Base-by-base conservation (phyloP, 2,797 vertebrate species). In the Erithacus rubecula region DNA sequence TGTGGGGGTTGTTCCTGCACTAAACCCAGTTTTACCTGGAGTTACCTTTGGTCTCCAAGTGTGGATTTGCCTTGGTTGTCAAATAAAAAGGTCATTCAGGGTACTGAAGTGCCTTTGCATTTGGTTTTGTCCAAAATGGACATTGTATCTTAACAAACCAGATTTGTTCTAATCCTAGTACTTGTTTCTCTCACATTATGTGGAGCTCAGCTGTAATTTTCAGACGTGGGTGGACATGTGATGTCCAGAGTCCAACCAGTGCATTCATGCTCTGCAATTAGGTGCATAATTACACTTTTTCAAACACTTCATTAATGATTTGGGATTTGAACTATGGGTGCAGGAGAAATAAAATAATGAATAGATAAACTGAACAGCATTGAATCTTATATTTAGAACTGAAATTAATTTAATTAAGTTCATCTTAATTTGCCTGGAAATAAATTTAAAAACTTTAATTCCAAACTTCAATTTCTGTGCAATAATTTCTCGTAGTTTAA, bases 141-240 rank as follows among this genome's bases (percentile, higher is more conserved):
- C 7, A 0, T 19, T 47, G 23, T 41, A 7, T 79, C 65, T 78
- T 89, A 55, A 30, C 41, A 78, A 58, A 22, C 20, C 46, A 41
- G 7, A n/a, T 51, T 72, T 58, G 9, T 49, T 58, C 23, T 43
- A 29, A 43, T 23, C 24, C 46, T 53, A 6, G 30, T 20, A 27
- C 37, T 65, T 0, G 4, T 67, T 95, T 88, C 56, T 65, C 32
- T 83, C 55, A 2, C 1, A 0, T 82, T 63, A 10, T 1, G 0
- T 26, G 64, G 77, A 75, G 36, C 58, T 53, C 55, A 90, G 74
- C 62, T 92, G 56, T 63, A 39, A 24, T 87, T 95, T 79, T 75
- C 83, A 91, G 37, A n/a, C 0, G 5, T 72, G 87, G 68, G 51
- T 65, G 70, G 62, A 36, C 36, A 1, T 4, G 6, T 58, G 69